Evolutionary conservation across 1,140 invertebrate genomes (phyloP).

Genomic region (Tribolium madens): DNA sequence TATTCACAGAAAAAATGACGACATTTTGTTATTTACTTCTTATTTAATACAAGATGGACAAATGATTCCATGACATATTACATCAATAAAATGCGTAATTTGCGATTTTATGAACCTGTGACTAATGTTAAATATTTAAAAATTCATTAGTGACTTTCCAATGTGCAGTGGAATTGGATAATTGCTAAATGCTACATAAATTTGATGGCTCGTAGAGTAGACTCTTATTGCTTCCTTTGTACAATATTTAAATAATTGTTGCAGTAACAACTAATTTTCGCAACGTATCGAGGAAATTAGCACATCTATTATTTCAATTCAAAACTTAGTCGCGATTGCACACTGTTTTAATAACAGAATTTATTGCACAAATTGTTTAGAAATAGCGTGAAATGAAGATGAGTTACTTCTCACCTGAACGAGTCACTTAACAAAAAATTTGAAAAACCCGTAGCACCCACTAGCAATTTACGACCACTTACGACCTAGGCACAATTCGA

Average conservation of each 20-base stretch:
- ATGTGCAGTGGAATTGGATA: neutral
- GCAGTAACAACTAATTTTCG: slow-evolving; percentile 10
- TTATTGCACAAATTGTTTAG: slow-evolving; percentile 23
- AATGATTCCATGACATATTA: neutral
- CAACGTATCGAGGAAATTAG: slow-evolving; percentile 21
- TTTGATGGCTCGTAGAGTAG: neutral
- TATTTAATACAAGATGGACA: neutral
- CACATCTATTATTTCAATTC: slow-evolving; percentile 27
- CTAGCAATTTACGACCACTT: neutral
- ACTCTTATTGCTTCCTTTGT: neutral
- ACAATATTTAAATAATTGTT: neutral
- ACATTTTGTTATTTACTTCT: neutral
- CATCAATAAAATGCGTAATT: neutral
- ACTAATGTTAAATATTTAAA: slow-evolving; percentile 5
- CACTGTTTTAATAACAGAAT: slow-evolving; percentile 12
- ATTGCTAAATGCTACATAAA: neutral
- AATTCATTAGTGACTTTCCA: slow-evolving; percentile 14
- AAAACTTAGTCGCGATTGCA: slow-evolving; percentile 13
- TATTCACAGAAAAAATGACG: too few species aligned
- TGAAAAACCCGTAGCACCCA: neutral
- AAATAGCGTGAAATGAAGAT: slow-evolving; percentile 7
- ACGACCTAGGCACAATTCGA: neutral
- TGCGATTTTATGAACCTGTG: neutral
- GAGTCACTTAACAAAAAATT: neutral
- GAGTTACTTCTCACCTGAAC: neutral